These are phyloP conservation scores for Berghia stephanieae DNA, from an alignment of 1,140 invertebrate genomes.

Conservation along the genomic window DNA sequence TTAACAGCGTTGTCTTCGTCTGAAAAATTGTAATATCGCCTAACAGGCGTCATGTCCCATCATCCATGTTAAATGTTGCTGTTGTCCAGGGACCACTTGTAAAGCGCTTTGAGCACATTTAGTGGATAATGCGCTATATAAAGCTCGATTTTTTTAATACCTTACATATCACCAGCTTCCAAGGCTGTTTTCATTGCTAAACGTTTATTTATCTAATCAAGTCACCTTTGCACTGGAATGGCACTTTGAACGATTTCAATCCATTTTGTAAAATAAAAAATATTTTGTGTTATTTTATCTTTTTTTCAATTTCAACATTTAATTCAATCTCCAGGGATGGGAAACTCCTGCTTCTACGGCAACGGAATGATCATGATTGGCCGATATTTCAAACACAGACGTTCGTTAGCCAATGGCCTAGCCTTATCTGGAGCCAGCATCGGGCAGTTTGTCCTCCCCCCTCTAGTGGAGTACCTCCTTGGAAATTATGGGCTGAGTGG, in stretches of 20 bases:
- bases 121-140: no score
- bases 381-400: constrained; percentile 53
- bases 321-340: constrained; percentile 57
- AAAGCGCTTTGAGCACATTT: no score
- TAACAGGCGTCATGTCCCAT: no score
- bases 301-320: no score
- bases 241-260: background rate
- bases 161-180: background rate
- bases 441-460: constrained; percentile 68
- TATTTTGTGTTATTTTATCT: constrained; percentile 29
- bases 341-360: constrained; percentile 55
- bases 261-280: background rate
- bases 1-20: no score
- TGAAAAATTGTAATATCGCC: no score
- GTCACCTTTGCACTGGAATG: background rate
- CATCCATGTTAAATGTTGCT: no score
- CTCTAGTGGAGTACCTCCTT: constrained; percentile 48
- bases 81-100: no score
- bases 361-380: constrained; percentile 60
- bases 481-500: constrained; percentile 64
- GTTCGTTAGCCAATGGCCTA: constrained; percentile 58
- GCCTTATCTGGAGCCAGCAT: constrained; percentile 55
- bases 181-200: background rate
- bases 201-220: background rate
- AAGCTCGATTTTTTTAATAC: background rate